phyloP scores from a whole-genome alignment of 2,797 vertebrate genomes.

The Xiphorhynchus erythropygius region DNA sequence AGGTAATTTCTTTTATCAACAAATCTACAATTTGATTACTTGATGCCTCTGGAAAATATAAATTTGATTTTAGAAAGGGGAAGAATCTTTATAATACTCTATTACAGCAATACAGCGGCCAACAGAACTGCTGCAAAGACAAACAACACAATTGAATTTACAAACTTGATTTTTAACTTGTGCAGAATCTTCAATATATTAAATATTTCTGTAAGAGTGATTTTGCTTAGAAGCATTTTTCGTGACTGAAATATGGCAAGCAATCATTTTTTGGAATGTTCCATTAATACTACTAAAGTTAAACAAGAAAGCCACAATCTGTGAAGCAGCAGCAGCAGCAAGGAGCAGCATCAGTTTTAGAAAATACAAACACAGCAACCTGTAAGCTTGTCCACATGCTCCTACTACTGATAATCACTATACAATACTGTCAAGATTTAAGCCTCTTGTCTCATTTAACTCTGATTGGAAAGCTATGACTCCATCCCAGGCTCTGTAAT shows the following conservation, averaged over 20 bases:
- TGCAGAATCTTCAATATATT: neutral
- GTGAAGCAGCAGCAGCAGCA: neutral
- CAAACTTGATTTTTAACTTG: neutral
- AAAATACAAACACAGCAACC: neutral
- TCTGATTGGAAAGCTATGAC: neutral
- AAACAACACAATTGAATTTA: neutral
- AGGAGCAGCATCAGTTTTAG: neutral
- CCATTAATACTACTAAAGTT: neutral
- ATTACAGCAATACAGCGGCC: neutral
- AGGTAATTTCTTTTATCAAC: neutral
- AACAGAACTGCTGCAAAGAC: neutral
- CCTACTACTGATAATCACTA: neutral
- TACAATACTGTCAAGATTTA: neutral
- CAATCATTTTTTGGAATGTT: neutral
- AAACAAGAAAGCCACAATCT: neutral
- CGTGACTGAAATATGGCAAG: neutral
- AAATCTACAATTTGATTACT: constrained; percentile 5
- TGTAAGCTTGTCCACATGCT: neutral
- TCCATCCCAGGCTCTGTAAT: neutral
- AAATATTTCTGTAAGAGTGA: neutral
- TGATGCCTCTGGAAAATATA: constrained; percentile 1
- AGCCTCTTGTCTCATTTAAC: neutral
- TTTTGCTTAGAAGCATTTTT: constrained; percentile 1
- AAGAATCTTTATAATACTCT: neutral
- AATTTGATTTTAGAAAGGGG: neutral